A percentile compares a stretch with the other conserved stretches of the same genome.
These are phyloP conservation scores for Nycticorax nycticorax DNA, from an alignment of 2,113 vertebrate genomes.

Conservation along the genomic window DNA sequence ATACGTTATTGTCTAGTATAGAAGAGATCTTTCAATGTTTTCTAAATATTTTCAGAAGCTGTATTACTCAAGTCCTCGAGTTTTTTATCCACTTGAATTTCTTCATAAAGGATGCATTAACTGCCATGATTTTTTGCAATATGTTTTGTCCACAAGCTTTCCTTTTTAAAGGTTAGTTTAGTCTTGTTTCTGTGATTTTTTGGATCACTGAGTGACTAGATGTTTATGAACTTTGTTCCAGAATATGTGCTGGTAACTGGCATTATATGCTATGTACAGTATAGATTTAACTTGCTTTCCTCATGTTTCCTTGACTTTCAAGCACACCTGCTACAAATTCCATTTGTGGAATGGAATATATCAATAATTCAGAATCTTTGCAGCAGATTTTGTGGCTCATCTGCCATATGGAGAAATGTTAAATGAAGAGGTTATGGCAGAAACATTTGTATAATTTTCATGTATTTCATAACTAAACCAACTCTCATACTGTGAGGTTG, in stretches of 20 bases:
- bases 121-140: not conserved
- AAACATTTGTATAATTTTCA: conserved; percentile 23
- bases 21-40: not conserved
- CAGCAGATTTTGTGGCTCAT: conserved; percentile 41
- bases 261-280: not conserved
- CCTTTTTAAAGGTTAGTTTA: not conserved
- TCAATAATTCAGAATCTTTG: conserved; percentile 34
- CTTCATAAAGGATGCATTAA: not conserved
- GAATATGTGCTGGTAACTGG: not conserved
- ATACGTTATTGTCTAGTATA: not conserved
- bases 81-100: not conserved
- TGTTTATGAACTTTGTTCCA: not conserved
- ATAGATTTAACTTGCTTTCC: not conserved
- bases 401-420: conserved; percentile 51
- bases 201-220: not conserved
- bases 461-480: conserved; percentile 30
- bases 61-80: not conserved
- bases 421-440: conserved; percentile 39
- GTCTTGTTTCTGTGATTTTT: not conserved
- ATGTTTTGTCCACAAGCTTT: not conserved
- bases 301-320: not conserved
- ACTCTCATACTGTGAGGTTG: not conserved
- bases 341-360: conserved; percentile 3
- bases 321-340: conserved; percentile 12
- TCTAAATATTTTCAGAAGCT: not conserved